These are phyloP conservation scores for Sicus ferrugineus DNA, from an alignment of 2,888 invertebrate species.

Conservation along the genomic window DNA sequence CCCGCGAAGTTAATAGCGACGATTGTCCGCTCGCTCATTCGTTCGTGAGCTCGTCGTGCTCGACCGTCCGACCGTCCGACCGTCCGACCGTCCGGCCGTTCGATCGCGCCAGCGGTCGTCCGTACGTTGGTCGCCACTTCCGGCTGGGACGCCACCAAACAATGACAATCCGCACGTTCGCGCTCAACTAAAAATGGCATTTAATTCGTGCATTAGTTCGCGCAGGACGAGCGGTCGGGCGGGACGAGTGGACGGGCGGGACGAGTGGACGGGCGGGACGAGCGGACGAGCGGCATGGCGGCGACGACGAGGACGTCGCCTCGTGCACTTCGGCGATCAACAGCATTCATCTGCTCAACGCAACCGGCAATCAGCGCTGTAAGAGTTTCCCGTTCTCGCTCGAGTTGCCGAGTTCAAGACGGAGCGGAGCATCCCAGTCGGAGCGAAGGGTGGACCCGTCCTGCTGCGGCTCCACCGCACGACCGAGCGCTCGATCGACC, in stretches of 20 bases:
- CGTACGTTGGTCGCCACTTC: neutral
- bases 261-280: conserved; percentile 7
- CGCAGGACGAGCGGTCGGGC: neutral
- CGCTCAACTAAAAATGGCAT: conserved; percentile 37
- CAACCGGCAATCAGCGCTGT: conserved; percentile 59
- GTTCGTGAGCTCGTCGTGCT: neutral
- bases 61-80: neutral
- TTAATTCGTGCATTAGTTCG: conserved; percentile 19
- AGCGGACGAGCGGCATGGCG: neutral
- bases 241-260: conserved; percentile 14
- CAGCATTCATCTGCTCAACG: conserved; percentile 43
- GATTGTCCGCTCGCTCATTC: conserved; percentile 4
- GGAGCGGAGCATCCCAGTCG: neutral
- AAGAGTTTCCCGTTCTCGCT: conserved; percentile 21
- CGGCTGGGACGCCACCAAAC: neutral
- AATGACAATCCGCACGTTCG: conserved; percentile 40
- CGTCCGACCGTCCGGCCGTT: too few relatives aligned
- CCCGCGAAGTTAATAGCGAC: conserved; percentile 1
- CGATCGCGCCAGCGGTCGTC: too few relatives aligned
- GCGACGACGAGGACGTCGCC: conserved; percentile 27
- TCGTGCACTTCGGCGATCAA: conserved; percentile 58
- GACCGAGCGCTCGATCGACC: conserved; percentile 8
- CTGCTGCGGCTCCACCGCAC: neutral
- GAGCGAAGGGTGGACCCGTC: neutral
- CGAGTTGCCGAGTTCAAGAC: neutral